Evolutionary conservation across 2,888 invertebrate genomes (phyloP), one percentile per base, ranked within the genome.

Genomic region (Colostygia pectinataria): DNA sequence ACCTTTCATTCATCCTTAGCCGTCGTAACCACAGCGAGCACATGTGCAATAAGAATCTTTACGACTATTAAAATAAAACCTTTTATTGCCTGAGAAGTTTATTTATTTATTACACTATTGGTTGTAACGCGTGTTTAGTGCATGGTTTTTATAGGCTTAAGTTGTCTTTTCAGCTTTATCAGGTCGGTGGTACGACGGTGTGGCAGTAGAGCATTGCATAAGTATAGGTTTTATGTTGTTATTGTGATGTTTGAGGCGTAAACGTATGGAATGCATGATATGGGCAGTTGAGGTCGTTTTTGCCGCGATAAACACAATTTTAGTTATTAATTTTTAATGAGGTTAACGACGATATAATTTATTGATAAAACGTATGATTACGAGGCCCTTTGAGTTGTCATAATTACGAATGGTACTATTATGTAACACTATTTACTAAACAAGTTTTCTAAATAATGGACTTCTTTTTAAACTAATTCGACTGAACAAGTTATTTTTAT

Each of bases 161-260:
- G 83, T 84, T 87, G 89, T 87, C 90, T 90, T 90, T 90, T 90
- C 90, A 89, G 90, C 88, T 91, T 90, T 90, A 90, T 90, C 90
- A 89, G 89, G 90, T 85, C 82, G 83, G 77, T 74, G 76, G 87
- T 86, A 81, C 81, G 85, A 74, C 83, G 82, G 90, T 89, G 87
- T 80, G 89, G 84, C 84, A 86, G 81, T 88, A 80, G 88, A 84
- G 82, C 88, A 88, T 87, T 87, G 89, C 88, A 89, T 90, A 87
- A 87, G 84, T 88, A 88, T 88, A 83, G 85, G 77, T 84, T 90
- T 89, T 84, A 89, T 86, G 87, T 83, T 89, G 84, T 88, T 90
- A 89, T 88, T 88, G 86, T 88, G 79, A 88, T 87, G 83, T 89
- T 88, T 82, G 82, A 81, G 80, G 79, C 78, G 75, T 85, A 84